Percentiles rank a stretch among this genome's conserved stretches.
Conservation (phyloP, 2,113 vertebrate species). For the Paratilapia polleni region DNA sequence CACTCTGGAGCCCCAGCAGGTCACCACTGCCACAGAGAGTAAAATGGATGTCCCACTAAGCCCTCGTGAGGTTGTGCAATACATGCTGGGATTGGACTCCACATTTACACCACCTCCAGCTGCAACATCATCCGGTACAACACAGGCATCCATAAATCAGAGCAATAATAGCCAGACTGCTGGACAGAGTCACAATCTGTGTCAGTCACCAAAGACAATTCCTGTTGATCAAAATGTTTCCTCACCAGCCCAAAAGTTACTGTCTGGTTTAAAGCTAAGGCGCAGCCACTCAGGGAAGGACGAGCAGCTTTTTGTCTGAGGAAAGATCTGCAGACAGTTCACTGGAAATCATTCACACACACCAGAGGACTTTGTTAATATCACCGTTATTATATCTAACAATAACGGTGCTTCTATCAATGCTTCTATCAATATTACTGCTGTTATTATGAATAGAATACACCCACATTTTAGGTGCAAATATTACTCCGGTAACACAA, state of each 20-base stretch:
- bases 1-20: slow-evolving; percentile 65
- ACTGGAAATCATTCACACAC: background rate
- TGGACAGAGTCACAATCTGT: slow-evolving; percentile 28
- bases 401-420: background rate
- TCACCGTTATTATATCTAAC: background rate
- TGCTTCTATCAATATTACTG: background rate
- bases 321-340: background rate
- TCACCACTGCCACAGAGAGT: slow-evolving; percentile 1
- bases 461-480: background rate
- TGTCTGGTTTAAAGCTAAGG: slow-evolving; percentile 77
- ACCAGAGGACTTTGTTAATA: background rate
- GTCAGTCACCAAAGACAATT: slow-evolving; percentile 48
- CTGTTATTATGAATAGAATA: background rate
- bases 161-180: slow-evolving; percentile 34
- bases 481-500: background rate
- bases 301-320: slow-evolving; percentile 81
- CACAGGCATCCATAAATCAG: slow-evolving; percentile 19
- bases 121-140: slow-evolving; percentile 1
- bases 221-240: slow-evolving; percentile 49
- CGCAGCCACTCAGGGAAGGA: slow-evolving; percentile 73
- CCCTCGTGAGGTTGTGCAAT: slow-evolving; percentile 61
- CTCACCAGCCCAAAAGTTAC: slow-evolving; percentile 73
- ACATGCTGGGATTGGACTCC: slow-evolving; percentile 66
- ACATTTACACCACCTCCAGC: background rate
- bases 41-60: slow-evolving; percentile 22